Evolutionary conservation across 35 echinoderm and acorn worm species (phyloP), one percentile per base, ranked within the genome.

Genomic region (Holothuria glaberrima): DNA sequence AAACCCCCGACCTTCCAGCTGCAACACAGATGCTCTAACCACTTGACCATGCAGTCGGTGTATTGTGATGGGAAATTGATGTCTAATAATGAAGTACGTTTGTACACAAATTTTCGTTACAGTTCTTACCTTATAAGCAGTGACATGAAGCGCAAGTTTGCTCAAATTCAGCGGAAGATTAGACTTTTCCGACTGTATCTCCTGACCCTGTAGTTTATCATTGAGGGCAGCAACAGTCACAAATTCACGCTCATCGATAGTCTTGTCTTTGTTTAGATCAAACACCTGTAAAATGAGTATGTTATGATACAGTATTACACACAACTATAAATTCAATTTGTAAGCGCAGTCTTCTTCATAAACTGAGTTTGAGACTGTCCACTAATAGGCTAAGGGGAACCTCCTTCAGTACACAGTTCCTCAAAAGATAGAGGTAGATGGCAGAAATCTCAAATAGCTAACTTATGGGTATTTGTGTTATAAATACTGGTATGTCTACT

Each of bases 231-330:
- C 91, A 5, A 97, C 92, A 0, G 92, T 97, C 5, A 97, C 92
- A 86, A 97, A 97, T 61, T 94, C 95, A 36, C 86, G 54, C 70
- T 90, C 36, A 25, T 97, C 92, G 21, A 97, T 94, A 22, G 95
- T 97, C 67, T 97, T 91, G 63, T 97, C 92, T 59, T 90, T 97
- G 63, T 97, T 97, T 74, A 97, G 48, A 75, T 97, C 95, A 94
- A 97, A 97, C 27, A 97, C 92, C 95, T 97, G 63, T 9, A 70
- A 41, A 66, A 54, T 82, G 52, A 54, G 12, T 2, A 54, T 54
- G 13, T 14, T 54, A 54, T 54, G 50, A 12, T 14, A 54, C 50
- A 14, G 9, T 14, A 9, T 54, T 5, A 54, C 12, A 12, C 9
- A 54, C 50, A 54, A 9, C 50, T 54, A 17, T 54, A 14, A 41